Evolutionary conservation across 1,140 invertebrate genomes (phyloP), one percentile per base, ranked within the genome.

Genomic region (Drosophila tropicalis): DNA sequence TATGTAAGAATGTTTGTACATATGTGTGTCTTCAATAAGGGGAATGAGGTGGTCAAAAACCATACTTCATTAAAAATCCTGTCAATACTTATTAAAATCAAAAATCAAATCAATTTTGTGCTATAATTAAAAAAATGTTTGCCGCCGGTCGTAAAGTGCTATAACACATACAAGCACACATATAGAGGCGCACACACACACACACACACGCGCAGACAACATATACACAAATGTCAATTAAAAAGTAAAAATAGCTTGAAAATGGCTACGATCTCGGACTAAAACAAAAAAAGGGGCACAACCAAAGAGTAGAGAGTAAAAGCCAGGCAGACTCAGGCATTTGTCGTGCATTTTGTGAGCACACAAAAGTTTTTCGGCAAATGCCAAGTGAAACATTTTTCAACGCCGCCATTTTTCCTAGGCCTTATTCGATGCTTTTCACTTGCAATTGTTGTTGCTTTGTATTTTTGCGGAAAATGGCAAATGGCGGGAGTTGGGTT

Each of bases 51-150:
- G 15, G 32, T 13, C 19, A 25, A 58, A 29, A 51, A 17, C 22
- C 60, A 65, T 47, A 74, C 67, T 87, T 86, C 83, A 86, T 86
- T 86, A 87, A 86, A 87, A 86, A 87, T 82, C 73, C 83, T 87
- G 83, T 87, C 83, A 87, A 86, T 86, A 86, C 83, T 82, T 86
- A 86, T 87, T 82, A 86, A 82, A 86, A 85, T 87, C 83, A 86
- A 86, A 86, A 86, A 86, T 87, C 83, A 87, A 86, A 87, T 86
- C 83, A 87, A 87, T 86, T 86, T 86, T 82, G 79, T 76, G 70
- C 83, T 82, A 86, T 86, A 86, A 86, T 86, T 86, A 87, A 83
- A 86, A 82, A 86, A 86, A 87, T 79, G 83, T 82, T 84, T 86
- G 83, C 76, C 75, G 71, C 67, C 76, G 83, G 75, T 79, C 61